phyloP scores from a whole-genome alignment of 2,797 vertebrate species.

The Hephaestus fuliginosus region DNA sequence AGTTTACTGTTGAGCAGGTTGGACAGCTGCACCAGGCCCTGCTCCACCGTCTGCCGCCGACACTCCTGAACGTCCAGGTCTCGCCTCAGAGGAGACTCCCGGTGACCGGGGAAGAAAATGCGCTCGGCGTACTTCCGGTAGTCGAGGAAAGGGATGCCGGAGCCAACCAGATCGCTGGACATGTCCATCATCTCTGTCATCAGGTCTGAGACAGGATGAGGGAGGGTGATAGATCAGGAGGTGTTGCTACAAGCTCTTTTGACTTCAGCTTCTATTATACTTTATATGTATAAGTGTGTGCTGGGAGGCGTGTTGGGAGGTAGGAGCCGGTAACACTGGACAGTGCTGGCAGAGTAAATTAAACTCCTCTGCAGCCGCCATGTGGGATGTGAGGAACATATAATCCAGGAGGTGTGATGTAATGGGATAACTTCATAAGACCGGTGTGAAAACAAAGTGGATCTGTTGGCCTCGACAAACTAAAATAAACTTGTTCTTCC shows the following conservation, averaged over 20 bases:
- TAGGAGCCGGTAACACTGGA: slow-evolving; percentile 23
- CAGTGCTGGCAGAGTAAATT: slow-evolving; percentile 18
- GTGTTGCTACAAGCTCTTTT: not conserved
- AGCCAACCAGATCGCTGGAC: slow-evolving; percentile 96
- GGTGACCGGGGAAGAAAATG: slow-evolving; percentile 97
- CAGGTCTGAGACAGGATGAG: slow-evolving; percentile 85
- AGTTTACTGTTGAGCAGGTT: slow-evolving; percentile 99
- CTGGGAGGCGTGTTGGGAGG: slow-evolving; percentile 3
- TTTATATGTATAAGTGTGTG: not conserved
- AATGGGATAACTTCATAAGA: slow-evolving; percentile 22
- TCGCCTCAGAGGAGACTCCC: slow-evolving; percentile 93
- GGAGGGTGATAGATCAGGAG: slow-evolving; percentile 14
- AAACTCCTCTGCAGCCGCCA: slow-evolving; percentile 30
- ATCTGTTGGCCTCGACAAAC: slow-evolving; percentile 20
- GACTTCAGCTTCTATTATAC: not conserved
- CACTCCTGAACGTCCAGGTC: slow-evolving; percentile 96
- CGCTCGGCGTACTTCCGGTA: slow-evolving; percentile 96
- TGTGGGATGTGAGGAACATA: slow-evolving; percentile 29
- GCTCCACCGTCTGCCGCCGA: slow-evolving; percentile 95
- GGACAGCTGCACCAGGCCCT: slow-evolving; percentile 96
- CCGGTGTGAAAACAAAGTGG: slow-evolving; percentile 31
- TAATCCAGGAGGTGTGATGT: slow-evolving; percentile 32
- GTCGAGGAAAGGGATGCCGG: slow-evolving; percentile 96
- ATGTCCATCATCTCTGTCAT: slow-evolving; percentile 99
- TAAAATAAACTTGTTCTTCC: slow-evolving; percentile 42